Evolutionary conservation across 1,140 invertebrate species (phyloP).

Genomic region (Xylocopa sonorina): DNA sequence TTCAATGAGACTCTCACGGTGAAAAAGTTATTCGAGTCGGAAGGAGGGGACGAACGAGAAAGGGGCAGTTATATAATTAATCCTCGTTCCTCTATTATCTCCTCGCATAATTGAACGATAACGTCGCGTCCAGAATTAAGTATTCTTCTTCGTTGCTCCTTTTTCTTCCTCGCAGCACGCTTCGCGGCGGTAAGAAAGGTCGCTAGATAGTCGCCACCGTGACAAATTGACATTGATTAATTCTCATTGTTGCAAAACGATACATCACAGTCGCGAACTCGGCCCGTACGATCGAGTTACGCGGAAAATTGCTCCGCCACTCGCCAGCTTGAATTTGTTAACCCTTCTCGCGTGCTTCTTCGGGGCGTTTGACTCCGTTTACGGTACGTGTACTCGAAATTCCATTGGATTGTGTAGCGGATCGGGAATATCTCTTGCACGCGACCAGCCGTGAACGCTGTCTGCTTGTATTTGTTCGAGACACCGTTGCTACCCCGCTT

Average conservation of each 20-base stretch:
- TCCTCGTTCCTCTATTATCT: conserved; percentile 46
- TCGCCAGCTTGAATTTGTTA: not conserved
- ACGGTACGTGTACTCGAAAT: not conserved
- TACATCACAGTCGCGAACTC: conserved; percentile 59
- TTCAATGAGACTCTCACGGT: not conserved
- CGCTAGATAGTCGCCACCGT: conserved; percentile 28
- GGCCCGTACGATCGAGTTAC: conserved; percentile 50
- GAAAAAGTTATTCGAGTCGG: conserved; percentile 1
- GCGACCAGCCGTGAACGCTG: not conserved
- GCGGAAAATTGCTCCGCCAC: conserved; percentile 53
- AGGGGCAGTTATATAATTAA: conserved; percentile 54
- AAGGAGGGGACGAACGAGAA: conserved; percentile 5
- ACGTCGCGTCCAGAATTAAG: conserved; percentile 50
- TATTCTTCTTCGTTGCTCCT: not conserved
- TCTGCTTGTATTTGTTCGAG: not conserved
- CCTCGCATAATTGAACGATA: conserved; percentile 43
- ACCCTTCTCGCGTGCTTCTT: not conserved
- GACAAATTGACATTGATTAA: conserved; percentile 71
- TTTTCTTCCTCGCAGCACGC: not conserved
- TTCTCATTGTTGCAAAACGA: conserved; percentile 67
- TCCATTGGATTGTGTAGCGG: not conserved
- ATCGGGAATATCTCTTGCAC: not conserved
- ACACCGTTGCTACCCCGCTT: not conserved
- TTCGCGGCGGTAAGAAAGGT: not conserved
- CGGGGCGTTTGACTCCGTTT: not conserved